phyloP scores from a whole-genome alignment of 2,797 vertebrate genomes.

The Cryptoprocta ferox region DNA sequence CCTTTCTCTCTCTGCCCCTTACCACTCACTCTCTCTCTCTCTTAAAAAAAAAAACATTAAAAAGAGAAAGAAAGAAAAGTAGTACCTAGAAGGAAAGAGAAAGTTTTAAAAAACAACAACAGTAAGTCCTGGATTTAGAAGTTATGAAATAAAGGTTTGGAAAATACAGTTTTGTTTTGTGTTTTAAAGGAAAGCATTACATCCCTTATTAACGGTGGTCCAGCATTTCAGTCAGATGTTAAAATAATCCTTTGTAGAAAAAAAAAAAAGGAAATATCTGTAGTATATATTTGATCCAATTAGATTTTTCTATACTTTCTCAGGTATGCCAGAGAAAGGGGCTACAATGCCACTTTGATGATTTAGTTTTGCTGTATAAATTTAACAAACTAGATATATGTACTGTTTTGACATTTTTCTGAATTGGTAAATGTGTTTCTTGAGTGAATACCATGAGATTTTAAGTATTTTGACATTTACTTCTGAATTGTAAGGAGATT shows the following conservation, averaged over 20 bases:
- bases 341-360: constrained; percentile 1
- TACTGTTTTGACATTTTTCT: background rate
- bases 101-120: background rate
- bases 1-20: too few species aligned
- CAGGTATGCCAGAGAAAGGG: background rate
- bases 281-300: background rate
- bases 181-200: background rate
- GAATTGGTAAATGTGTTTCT: background rate
- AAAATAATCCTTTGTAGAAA: background rate
- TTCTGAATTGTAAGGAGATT: background rate
- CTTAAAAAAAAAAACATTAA: too few species aligned
- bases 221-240: background rate
- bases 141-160: background rate
- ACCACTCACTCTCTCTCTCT: too few species aligned
- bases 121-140: background rate
- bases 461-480: background rate
- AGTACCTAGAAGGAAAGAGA: background rate
- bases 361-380: constrained; percentile 1
- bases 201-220: background rate
- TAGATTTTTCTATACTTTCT: background rate
- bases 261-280: background rate
- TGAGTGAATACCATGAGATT: constrained; percentile 13
- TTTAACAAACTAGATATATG: background rate
- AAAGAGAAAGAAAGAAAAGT: too few species aligned
- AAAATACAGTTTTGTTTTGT: background rate